A percentile compares a stretch with the other conserved stretches of the same genome.
phyloP scores from a whole-genome alignment of 2,888 invertebrate genomes.

The Mechanitis mazaeus region DNA sequence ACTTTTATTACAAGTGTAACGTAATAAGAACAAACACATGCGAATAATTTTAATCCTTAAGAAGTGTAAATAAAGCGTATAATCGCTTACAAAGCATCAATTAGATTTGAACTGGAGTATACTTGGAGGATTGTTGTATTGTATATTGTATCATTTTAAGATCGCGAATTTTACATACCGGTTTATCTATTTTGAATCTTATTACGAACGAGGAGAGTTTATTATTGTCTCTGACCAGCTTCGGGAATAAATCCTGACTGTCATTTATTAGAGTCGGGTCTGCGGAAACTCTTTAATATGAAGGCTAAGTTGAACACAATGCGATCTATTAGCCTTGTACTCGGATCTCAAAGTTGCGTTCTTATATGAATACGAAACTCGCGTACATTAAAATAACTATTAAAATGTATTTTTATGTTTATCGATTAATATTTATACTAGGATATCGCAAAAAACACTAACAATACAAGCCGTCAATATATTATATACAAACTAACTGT shows the following conservation, averaged over 20 bases:
- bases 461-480: not conserved
- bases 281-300: conserved; percentile 55
- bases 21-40: conserved; percentile 28
- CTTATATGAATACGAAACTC: conserved; percentile 4
- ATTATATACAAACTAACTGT: not conserved
- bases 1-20: conserved; percentile 24
- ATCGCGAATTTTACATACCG: conserved; percentile 30
- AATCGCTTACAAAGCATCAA: conserved; percentile 27
- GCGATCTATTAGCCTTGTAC: conserved; percentile 49
- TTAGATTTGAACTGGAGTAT: conserved; percentile 38
- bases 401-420: not conserved
- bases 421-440: no score
- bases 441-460: not conserved
- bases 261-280: conserved; percentile 47
- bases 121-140: conserved; percentile 34
- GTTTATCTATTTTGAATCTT: conserved; percentile 38
- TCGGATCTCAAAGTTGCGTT: conserved; percentile 18
- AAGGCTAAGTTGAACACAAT: conserved; percentile 47
- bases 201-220: conserved; percentile 33
- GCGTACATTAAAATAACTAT: not conserved
- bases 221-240: conserved; percentile 25
- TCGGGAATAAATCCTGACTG: conserved; percentile 49
- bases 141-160: conserved; percentile 42
- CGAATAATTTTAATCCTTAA: conserved; percentile 30
- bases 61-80: conserved; percentile 26